Percentiles rank a stretch among this genome's conserved stretches.
These are phyloP conservation scores for Morinoia aosen DNA, from an alignment of 2,888 invertebrate genomes.

Conservation along the genomic window DNA sequence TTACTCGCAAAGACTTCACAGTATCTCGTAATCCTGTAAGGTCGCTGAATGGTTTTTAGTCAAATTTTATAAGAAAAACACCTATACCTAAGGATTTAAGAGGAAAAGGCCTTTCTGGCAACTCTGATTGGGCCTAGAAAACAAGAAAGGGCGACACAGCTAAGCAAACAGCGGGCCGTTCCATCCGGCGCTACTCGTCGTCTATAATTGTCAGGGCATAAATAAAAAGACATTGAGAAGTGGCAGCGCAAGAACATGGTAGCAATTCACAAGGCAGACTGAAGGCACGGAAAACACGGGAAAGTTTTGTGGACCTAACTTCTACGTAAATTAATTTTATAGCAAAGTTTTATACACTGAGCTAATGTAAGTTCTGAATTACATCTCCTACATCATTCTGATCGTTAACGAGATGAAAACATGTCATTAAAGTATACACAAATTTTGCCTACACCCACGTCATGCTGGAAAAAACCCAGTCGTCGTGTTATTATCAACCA, in stretches of 20 bases:
- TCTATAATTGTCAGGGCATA: constrained; percentile 32
- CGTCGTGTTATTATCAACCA: neutral
- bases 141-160: constrained; percentile 6
- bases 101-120: too few relatives aligned
- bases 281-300: neutral
- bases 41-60: too few relatives aligned
- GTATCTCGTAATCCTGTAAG: too few relatives aligned
- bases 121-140: neutral
- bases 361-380: neutral
- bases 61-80: too few relatives aligned
- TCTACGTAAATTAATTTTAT: neutral
- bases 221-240: neutral
- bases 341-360: neutral
- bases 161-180: constrained; percentile 5
- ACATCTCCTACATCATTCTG: neutral
- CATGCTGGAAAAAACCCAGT: neutral
- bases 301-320: neutral
- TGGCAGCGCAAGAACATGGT: neutral
- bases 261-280: neutral
- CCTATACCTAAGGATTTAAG: too few relatives aligned
- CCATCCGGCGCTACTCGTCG: neutral
- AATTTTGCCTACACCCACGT: neutral
- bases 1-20: too few relatives aligned
- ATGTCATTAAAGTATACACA: neutral
- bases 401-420: neutral